Base-by-base conservation (phyloP, 2,888 invertebrate species). In the Ophion ellenae region DNA sequence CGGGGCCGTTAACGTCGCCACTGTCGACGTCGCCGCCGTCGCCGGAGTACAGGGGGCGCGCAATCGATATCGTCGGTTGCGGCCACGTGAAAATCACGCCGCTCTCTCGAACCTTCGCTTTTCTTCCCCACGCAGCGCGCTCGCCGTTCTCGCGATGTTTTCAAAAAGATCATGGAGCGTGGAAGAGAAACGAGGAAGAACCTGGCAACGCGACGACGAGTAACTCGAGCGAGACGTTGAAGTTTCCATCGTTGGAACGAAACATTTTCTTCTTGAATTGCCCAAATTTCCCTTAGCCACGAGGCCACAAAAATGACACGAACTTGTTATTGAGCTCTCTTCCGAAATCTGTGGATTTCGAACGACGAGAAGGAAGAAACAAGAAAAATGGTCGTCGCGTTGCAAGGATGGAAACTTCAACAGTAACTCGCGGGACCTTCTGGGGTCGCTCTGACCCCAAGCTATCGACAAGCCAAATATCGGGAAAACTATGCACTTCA, bases 31-130 rank as follows among this genome's bases (percentile, higher is more conserved):
- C 69, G 71, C 73, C 75, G 79, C 53, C 87, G 87, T 81, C 88
- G 88, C 79, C 87, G 63, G 76, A 66, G 69, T 73, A 75, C 73
- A 79, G 81, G 84, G 86, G 84, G 82, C 85, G 85, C 86, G 84
- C 86, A 89, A 92, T 92, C 91, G 91, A 92, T 91, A 91, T 89
- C 88, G 86, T 53, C 53, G 17, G 53, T 86, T 85, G 88, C 87
- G 88, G 89, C 90, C 92, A 92, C 92, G 92, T 92, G 92, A 92
- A 91, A 92, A 91, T 90, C 91, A 91, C 88, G 91, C 91, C 87
- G 90, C 86, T 87, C 71, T 20, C 40, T 45, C 28, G 61, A 40
- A 32, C 66, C 17, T 64, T 47, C 9, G 11, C 63, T 63, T n/a
- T 57, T 40, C 9, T 40, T 40, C 40, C 40, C 40, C 9, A 1